phyloP scores from a whole-genome alignment of 92 coral and sea anemone species.

The Zoanthus gigantus region DNA sequence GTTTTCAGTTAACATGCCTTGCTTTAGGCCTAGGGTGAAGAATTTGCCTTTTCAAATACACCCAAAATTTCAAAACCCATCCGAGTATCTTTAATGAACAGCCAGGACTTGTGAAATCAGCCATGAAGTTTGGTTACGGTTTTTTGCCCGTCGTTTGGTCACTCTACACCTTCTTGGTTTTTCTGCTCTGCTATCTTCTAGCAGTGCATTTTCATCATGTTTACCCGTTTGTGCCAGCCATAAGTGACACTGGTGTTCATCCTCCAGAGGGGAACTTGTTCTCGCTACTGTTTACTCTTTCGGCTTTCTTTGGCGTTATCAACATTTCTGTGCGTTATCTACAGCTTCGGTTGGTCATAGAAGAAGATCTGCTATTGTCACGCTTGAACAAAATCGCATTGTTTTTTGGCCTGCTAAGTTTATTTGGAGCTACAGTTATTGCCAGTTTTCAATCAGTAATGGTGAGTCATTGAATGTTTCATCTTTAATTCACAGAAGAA shows the following conservation, averaged over 20 bases:
- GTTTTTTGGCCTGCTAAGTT: constrained; percentile 81
- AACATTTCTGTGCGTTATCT: constrained; percentile 85
- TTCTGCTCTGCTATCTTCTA: constrained; percentile 83
- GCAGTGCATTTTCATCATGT: constrained; percentile 87
- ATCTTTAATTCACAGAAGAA: no score
- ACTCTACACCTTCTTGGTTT: constrained; percentile 80
- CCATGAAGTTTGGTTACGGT: constrained; percentile 78
- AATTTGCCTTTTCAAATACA: no score
- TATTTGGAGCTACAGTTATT: constrained; percentile 87
- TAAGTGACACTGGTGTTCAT: constrained; percentile 95
- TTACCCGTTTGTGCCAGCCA: constrained; percentile 96
- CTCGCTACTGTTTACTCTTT: constrained; percentile 86
- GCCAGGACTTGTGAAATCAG: background rate
- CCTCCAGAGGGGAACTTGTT: constrained; percentile 93
- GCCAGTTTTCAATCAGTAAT: constrained; percentile 91
- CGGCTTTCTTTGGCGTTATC: constrained; percentile 71
- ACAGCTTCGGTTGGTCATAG: constrained; percentile 77
- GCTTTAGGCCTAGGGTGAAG: no score
- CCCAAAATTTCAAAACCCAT: no score
- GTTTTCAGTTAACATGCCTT: no score
- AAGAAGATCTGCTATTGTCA: constrained; percentile 65
- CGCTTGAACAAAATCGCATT: constrained; percentile 85
- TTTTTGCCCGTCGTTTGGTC: constrained; percentile 92
- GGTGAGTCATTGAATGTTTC: constrained; percentile 57
- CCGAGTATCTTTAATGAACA: no score